Evolutionary conservation across 2,797 vertebrate species (phyloP).

Genomic region (Pseudocheirus occidentalis): DNA sequence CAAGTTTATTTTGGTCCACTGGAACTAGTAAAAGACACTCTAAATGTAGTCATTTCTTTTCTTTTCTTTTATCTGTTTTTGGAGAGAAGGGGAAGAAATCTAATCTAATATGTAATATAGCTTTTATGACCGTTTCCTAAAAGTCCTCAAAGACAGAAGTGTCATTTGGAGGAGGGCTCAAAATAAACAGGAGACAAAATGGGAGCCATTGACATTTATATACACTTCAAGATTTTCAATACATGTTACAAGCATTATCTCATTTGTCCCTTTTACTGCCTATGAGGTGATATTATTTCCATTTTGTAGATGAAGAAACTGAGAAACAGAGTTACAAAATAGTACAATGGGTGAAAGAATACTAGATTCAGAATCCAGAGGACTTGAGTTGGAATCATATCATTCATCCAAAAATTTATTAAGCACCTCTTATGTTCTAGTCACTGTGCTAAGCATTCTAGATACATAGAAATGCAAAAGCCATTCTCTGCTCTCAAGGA

Average conservation of each 20-base stretch:
- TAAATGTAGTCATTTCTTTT: not conserved
- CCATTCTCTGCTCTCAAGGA: not conserved
- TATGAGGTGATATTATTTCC: not conserved
- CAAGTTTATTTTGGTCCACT: not conserved
- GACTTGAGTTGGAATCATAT: not conserved
- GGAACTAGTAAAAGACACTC: not conserved
- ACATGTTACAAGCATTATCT: not conserved
- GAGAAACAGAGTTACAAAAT: not conserved
- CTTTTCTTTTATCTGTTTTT: not conserved
- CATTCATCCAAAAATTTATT: not conserved
- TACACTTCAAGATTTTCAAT: not conserved
- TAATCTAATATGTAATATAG: not conserved
- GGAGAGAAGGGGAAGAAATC: not conserved
- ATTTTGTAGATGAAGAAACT: not conserved
- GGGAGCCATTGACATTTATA: not conserved
- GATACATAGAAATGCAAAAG: not conserved
- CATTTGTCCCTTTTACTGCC: not conserved
- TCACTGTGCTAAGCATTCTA: not conserved
- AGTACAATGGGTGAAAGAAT: not conserved
- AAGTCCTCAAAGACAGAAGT: not conserved
- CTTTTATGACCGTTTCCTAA: not conserved
- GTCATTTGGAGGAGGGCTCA: not conserved
- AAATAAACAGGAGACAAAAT: not conserved
- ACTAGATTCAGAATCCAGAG: not conserved
- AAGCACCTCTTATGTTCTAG: not conserved